phyloP scores from a whole-genome alignment of 37 sponge, comb jelly and placozoan species.

The Dysidea cf. avara region DNA sequence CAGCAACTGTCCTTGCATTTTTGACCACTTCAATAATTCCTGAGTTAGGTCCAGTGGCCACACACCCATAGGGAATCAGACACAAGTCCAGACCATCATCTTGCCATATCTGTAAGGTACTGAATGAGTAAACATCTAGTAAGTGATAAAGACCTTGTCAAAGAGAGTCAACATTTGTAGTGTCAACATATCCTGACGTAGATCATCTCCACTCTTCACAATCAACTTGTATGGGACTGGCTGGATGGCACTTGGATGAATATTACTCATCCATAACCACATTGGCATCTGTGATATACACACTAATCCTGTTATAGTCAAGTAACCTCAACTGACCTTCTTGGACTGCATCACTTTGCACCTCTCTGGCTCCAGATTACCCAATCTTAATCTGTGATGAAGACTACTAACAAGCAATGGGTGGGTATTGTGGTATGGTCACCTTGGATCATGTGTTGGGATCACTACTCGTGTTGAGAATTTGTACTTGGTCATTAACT shows the following conservation, averaged over 20 bases:
- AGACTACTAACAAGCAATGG: too few species aligned
- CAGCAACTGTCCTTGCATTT: slow-evolving; percentile 59
- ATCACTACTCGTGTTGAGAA: too few species aligned
- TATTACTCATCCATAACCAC: slow-evolving; percentile 64
- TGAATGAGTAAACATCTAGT: neutral
- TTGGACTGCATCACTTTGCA: slow-evolving; percentile 70
- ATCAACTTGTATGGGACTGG: slow-evolving; percentile 33
- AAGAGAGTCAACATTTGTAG: slow-evolving; percentile 61
- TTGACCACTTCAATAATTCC: slow-evolving; percentile 92
- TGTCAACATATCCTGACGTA: slow-evolving; percentile 79
- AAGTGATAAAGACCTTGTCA: slow-evolving; percentile 42
- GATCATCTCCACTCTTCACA: slow-evolving; percentile 72
- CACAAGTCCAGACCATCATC: slow-evolving; percentile 71
- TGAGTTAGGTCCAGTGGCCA: slow-evolving; percentile 65
- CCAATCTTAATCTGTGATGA: slow-evolving; percentile 29
- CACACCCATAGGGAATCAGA: slow-evolving; percentile 87
- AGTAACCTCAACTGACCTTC: slow-evolving; percentile 22
- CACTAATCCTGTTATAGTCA: neutral
- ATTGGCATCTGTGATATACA: slow-evolving; percentile 46
- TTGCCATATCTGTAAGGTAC: slow-evolving; percentile 61
- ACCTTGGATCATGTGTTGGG: too few species aligned
- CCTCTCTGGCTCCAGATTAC: slow-evolving; percentile 37
- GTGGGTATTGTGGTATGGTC: too few species aligned
- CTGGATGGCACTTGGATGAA: slow-evolving; percentile 13
- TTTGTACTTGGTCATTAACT: too few species aligned